Percentiles rank a stretch among this genome's conserved stretches.
Conservation (phyloP, 2,113 vertebrate genomes). For the Etheostoma spectabile region DNA sequence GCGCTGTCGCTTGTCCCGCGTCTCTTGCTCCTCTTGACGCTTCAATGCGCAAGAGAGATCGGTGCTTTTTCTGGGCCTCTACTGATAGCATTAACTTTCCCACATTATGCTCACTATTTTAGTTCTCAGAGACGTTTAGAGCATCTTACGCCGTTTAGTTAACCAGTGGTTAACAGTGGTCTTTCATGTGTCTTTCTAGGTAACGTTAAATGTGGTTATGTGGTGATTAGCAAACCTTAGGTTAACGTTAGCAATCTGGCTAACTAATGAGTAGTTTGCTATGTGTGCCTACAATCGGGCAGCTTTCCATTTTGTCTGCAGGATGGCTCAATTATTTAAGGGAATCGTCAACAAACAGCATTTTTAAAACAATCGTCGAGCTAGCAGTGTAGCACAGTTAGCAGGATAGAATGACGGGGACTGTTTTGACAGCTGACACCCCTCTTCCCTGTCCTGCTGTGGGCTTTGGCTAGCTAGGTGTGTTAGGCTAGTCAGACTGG, state of each 20-base stretch:
- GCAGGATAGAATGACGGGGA: constrained; percentile 42
- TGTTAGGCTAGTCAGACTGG: constrained; percentile 44
- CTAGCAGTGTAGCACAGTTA: constrained; percentile 37
- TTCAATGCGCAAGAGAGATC: constrained; percentile 54
- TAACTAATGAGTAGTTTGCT: constrained; percentile 50
- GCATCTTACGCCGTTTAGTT: not conserved
- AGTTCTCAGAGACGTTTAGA: constrained; percentile 5
- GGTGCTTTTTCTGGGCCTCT: constrained; percentile 72
- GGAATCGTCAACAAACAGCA: not conserved
- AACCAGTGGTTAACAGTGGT: not conserved
- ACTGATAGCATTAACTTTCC: constrained; percentile 61
- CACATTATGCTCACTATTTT: constrained; percentile 50
- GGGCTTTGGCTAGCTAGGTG: constrained; percentile 32
- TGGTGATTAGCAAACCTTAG: constrained; percentile 34
- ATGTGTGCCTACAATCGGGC: not conserved
- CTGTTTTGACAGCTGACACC: constrained; percentile 83
- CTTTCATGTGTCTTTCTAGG: constrained; percentile 26
- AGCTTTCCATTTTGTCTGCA: not conserved
- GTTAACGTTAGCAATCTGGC: constrained; percentile 59
- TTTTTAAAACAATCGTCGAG: not conserved
- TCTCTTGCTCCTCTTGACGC: not conserved
- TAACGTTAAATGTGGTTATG: constrained; percentile 40
- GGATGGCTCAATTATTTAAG: not conserved
- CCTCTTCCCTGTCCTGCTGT: constrained; percentile 54
- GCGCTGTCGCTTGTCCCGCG: constrained; percentile 40